Base-by-base conservation (phyloP, 1,140 invertebrate species). In the Apis dorsata region DNA sequence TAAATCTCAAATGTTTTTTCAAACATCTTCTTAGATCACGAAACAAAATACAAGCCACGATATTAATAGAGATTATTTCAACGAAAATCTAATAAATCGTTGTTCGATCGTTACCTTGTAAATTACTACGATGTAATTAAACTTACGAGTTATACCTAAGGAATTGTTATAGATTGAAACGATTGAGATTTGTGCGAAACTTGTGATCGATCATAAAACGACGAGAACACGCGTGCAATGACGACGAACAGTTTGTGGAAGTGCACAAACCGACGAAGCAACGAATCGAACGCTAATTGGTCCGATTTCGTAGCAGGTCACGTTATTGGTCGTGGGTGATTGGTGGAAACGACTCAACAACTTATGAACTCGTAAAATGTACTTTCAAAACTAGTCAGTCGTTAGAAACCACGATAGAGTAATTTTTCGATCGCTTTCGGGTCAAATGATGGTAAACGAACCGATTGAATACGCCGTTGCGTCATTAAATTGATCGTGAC, bases 391-490 rank as follows among this genome's bases (percentile, higher is more conserved):
- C 13, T 19, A 60, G 21, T 21, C 21, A 60, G 10, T 9, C 21
- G 65, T 17, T 11, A n/a, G 21, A 44, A 28, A 69, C 21, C 2
- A 51, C 44, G 21, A 51, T n/a, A 11, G n/a, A 17, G 15, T 17
- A 24, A 19, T 34, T 75, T 86, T 63, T 53, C 57, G 49, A 69
- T 86, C 55, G 49, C 34, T 28, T 55, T 74, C 59, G 66, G 72
- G 57, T 65, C 15, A 55, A 79, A 87, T 34, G 76, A 86, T 69
- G 76, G 63, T 68, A 88, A 87, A 87, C 80, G 63, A 60, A 62
- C n/a, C 73, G 79, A 86, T 86, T 78, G 79, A 81, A 86, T 34
- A 85, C 80, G 74, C 62, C 71, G 76, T 91, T 90, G 85, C 91
- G 81, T 87, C 89, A 91, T 75, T 21, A 60, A 73, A 55, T 12